Conservation (phyloP, 2,888 invertebrate genomes). For the Lamellibrachia columna region DNA sequence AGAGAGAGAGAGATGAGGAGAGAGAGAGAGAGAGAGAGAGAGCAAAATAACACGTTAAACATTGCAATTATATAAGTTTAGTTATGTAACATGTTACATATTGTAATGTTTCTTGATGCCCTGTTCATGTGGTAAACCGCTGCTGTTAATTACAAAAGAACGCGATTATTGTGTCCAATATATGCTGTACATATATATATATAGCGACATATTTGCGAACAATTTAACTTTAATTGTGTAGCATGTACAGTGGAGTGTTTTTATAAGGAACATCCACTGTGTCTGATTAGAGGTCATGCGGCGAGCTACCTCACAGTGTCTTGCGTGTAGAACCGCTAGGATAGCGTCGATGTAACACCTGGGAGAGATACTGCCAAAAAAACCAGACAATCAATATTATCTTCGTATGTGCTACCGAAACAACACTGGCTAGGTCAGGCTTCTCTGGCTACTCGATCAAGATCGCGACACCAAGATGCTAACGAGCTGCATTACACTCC, state of each 20-base stretch:
- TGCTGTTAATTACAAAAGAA: too few relatives aligned
- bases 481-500: slow-evolving; percentile 3
- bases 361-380: background rate
- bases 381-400: background rate
- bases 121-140: too few relatives aligned
- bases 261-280: background rate
- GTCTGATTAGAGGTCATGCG: background rate
- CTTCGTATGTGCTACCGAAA: slow-evolving; percentile 10
- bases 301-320: background rate
- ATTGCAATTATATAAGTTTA: too few relatives aligned
- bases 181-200: background rate
- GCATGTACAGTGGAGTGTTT: background rate
- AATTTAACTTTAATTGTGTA: background rate
- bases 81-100: too few relatives aligned
- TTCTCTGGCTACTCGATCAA: slow-evolving; percentile 11
- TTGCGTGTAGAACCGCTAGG: background rate
- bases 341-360: background rate
- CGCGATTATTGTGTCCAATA: too few relatives aligned
- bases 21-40: background rate
- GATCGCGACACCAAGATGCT: background rate
- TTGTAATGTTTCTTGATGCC: too few relatives aligned
- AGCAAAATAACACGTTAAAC: background rate
- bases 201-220: background rate
- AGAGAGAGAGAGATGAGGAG: background rate
- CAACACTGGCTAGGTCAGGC: background rate